phyloP scores from a whole-genome alignment of 1,140 invertebrate species.

The Rhopalosiphum maidis region DNA sequence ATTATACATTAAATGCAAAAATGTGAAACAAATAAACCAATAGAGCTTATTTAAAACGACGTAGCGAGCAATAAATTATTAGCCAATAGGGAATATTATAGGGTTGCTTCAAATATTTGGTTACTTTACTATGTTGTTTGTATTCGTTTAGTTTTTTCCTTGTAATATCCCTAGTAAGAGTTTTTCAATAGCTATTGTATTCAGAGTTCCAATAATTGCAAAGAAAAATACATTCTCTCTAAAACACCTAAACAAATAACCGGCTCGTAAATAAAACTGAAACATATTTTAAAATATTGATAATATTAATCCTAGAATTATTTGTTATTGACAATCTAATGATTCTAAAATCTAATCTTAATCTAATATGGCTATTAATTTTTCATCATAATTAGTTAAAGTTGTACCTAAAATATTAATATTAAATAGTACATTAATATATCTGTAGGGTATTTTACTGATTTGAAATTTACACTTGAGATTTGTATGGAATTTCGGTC shows the following conservation, averaged over 20 bases:
- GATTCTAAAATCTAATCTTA: background rate
- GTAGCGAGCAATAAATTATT: slow-evolving; percentile 18
- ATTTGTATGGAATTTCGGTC: background rate
- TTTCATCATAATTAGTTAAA: background rate
- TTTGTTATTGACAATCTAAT: background rate
- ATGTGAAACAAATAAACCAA: slow-evolving; percentile 47
- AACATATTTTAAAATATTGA: background rate
- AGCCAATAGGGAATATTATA: slow-evolving; percentile 41
- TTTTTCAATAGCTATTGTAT: slow-evolving; percentile 1
- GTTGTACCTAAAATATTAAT: background rate
- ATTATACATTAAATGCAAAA: slow-evolving; percentile 55
- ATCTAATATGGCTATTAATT: background rate
- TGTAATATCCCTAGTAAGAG: background rate
- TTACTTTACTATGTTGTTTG: slow-evolving; percentile 4
- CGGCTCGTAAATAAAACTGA: background rate
- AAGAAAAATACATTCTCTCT: background rate
- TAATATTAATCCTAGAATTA: background rate
- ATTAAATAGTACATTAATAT: background rate
- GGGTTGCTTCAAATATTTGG: slow-evolving; percentile 27
- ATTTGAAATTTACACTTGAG: background rate
- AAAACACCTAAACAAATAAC: background rate
- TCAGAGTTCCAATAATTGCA: background rate
- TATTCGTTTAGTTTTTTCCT: background rate
- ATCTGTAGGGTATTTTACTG: background rate
- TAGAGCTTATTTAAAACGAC: slow-evolving; percentile 53